Base-by-base conservation (phyloP, 2,797 vertebrate genomes). In the Myiotriccus ornatus region DNA sequence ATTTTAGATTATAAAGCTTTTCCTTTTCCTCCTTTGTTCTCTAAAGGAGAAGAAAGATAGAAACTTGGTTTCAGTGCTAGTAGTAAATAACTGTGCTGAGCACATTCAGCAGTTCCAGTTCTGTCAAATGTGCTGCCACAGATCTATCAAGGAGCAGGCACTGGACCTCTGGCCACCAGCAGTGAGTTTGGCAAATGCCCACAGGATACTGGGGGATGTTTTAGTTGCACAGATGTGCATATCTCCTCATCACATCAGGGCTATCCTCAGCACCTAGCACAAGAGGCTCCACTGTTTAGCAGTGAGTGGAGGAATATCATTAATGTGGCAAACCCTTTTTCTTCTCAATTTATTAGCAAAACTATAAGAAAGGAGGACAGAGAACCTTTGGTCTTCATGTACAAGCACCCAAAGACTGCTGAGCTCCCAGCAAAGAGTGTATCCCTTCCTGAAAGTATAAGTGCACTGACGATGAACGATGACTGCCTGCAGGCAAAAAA, bases 361-460 rank as follows among this genome's bases (percentile, higher is more conserved):
- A 52, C 60, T 65, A 13, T 20, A 34, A 65, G 64, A 43, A 59
- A 85, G 21, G 14, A 46, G 25, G n/a, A 59, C 27, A 83, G 55
- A 83, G 47, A 83, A n/a, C 9, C 11, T 85, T 67, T 49, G 57
- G n/a, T 55, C n/a, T 53, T 59, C 25, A 28, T 39, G 6, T 9
- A 35, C 27, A n/a, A 68, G 63, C 41, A 68, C 6, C 3, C 18
- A 46, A 0, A 0, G 64, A 11, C 24, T 73, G 25, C 43, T 64
- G 69, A 67, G n/a, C 18, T 77, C 27, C 53, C 16, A 34, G 25
- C 25, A 78, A 35, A 52, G 55, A 28, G 4, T 7, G 4, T 30
- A n/a, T 49, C n/a, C 22, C 34, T 70, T 27, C 23, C 79, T 53
- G 57, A 53, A 67, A 49, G 37, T 22, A 12, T 1, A 75, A 57